These are phyloP conservation scores for Thumatha senex DNA, from an alignment of 2,888 invertebrate genomes.

Conservation along the genomic window DNA sequence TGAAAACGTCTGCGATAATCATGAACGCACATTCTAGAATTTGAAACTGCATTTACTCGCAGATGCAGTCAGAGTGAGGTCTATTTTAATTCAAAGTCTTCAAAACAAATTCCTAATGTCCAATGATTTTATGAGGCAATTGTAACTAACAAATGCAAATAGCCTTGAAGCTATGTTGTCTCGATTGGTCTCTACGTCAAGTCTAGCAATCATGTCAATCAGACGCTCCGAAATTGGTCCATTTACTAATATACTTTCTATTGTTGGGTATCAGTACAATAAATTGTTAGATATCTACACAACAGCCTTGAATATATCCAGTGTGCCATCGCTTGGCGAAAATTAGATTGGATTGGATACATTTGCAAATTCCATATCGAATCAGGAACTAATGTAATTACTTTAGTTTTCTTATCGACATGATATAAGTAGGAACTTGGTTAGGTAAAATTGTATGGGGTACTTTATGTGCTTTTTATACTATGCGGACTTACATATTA, in stretches of 20 bases:
- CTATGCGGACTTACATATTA: background rate
- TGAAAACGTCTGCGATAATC: no score
- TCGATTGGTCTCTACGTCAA: conserved; percentile 31
- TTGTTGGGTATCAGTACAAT: conserved; percentile 33
- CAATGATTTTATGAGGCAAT: background rate
- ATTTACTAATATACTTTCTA: conserved; percentile 34
- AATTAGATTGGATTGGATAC: conserved; percentile 57
- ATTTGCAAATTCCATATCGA: conserved; percentile 53
- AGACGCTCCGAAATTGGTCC: conserved; percentile 35
- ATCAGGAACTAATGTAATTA: conserved; percentile 55
- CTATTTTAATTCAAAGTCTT: no score
- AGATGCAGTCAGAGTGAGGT: no score
- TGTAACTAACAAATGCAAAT: conserved; percentile 9
- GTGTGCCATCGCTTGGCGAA: conserved; percentile 41
- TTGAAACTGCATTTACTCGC: no score
- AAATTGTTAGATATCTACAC: conserved; percentile 32
- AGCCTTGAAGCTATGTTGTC: conserved; percentile 28
- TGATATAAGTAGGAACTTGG: no score
- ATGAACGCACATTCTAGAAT: no score
- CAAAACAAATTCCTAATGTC: no score
- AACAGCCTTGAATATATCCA: conserved; percentile 28
- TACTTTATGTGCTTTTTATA: background rate
- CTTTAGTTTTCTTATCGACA: conserved; percentile 24
- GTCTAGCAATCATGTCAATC: conserved; percentile 35
- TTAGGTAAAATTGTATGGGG: conserved; percentile 18